Evolutionary conservation across 2,888 invertebrate genomes (phyloP), one percentile per base, ranked within the genome.

Genomic region (Muschampia plurimacula): DNA sequence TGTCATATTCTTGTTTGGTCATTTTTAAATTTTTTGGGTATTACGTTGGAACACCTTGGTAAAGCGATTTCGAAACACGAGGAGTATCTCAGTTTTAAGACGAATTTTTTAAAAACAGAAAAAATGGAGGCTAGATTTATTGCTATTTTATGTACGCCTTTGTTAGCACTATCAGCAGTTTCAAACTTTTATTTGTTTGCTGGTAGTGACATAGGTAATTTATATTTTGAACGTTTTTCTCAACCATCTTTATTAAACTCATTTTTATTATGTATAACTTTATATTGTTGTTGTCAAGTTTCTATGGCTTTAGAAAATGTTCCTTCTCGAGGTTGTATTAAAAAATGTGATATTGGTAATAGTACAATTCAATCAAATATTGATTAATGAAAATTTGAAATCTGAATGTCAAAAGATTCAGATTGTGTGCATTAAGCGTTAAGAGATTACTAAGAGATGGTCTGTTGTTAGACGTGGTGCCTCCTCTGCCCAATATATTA

Each of bases 111-210:
- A 63, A 92, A 85, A 77, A 84, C 89, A 32, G 89, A 90, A 46
- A 82, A 82, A 75, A 92, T 90, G 89, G 92, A 95, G 78, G 92
- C 96, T 76, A 95, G 98, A 77, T 91, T 97, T 74, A 94, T 96
- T 83, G 97, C 97, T 69, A 78, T 96, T 9, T 80, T 97, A 74
- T 96, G 96, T 74, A 95, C 96, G 39, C 98, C 98, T 36, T 90
- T 98, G 65, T 95, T 98, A 77, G 96, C 96, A 39, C 89, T 98
- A 77, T 98, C 98, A 12, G 97, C 97, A 0, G 95, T 98, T 82
- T 98, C 98, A 0, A 98, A 97, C 90, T 97, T 98, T 84, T 98
- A 97, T 89, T 98, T 98, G 85, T 97, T 98, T 89, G 97, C 96
- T 74, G 97, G 97, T 0, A 93, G 91, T 75, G 95, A 96, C 72